Base-by-base conservation (phyloP, 2,797 vertebrate genomes). In the Aselliscus stoliczkanus region DNA sequence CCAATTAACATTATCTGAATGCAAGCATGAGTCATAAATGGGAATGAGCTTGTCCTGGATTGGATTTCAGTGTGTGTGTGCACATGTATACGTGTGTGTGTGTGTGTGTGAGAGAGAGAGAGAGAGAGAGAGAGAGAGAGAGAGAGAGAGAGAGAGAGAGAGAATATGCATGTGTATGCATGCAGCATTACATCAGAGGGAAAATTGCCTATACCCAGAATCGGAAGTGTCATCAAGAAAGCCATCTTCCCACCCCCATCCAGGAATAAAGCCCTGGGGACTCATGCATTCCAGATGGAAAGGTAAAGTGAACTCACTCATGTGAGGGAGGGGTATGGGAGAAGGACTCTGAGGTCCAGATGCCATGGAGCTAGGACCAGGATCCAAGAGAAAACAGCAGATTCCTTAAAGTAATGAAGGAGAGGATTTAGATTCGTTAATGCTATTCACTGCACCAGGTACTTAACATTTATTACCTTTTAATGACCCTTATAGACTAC, bases 1-100 rank as follows among this genome's bases (percentile, higher is more conserved):
- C 90, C 94, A 96, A 93, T 98, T 97, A 96, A 95, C 93, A 88
- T 79, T 65, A 88, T 94, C 92, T 95, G 90, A 94, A 95, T 88
- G 85, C 90, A 96, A 93, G 85, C n/a, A 92, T 96, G 96, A 97
- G 76, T 97, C 96, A 72, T 89, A 95, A 97, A 58, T 82, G 70
- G 70, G 34, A 94, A 83, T 90, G 83, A 96, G 77, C 39, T 94
- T 93, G 87, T 79, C 58, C 17, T 34, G 77, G 81, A 85, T 96
- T 0, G 0, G 58, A 73, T 95, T 94, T 95, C 95, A 7, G 2
- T 90, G 83, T 88, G 60, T 73, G 79, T 39, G 39, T 18, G 39
- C 25, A 17, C 17, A 10, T 62, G 54, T 80, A 39, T 9, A 29
- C 9, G 7, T 2, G 0, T 70, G 47, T 39, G 44, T 60, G 31